Percentiles rank a stretch among this genome's conserved stretches.
These are phyloP conservation scores for Ictalurus furcatus DNA, from an alignment of 2,113 vertebrate species.

Conservation along the genomic window DNA sequence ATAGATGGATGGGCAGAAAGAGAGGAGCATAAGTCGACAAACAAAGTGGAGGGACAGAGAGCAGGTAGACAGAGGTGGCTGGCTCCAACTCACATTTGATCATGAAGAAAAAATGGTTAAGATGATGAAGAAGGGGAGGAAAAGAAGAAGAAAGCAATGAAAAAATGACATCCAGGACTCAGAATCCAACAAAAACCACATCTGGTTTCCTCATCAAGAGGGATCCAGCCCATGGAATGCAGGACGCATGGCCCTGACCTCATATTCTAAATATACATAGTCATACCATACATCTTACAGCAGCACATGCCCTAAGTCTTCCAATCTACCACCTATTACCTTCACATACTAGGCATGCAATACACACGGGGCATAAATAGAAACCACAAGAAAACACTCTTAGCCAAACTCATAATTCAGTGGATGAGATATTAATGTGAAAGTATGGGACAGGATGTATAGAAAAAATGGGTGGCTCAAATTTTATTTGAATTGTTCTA, in stretches of 20 bases:
- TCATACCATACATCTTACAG: constrained; percentile 57
- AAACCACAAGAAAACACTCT: constrained; percentile 24
- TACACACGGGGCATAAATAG: constrained; percentile 56
- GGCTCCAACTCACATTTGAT: constrained; percentile 9
- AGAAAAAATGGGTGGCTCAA: not conserved
- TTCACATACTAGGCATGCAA: constrained; percentile 13
- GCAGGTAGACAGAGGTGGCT: constrained; percentile 18
- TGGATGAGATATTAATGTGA: not conserved
- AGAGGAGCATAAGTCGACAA: not conserved
- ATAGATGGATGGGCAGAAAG: not conserved
- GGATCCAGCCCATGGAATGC: constrained; percentile 57
- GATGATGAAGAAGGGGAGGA: constrained; percentile 47
- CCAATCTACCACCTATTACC: constrained; percentile 55
- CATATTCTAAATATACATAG: constrained; percentile 61
- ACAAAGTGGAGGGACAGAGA: constrained; percentile 50
- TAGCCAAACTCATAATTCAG: not conserved
- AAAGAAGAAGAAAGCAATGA: constrained; percentile 52
- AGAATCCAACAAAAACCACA: constrained; percentile 73
- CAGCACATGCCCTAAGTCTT: constrained; percentile 57
- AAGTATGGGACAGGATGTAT: not conserved
- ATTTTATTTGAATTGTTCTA: not conserved
- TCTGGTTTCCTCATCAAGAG: constrained; percentile 72
- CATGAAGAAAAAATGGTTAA: constrained; percentile 33
- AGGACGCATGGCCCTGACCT: constrained; percentile 54
- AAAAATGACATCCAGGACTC: constrained; percentile 58